Conservation (phyloP, 2,113 vertebrate species). For the Nycticorax nycticorax region DNA sequence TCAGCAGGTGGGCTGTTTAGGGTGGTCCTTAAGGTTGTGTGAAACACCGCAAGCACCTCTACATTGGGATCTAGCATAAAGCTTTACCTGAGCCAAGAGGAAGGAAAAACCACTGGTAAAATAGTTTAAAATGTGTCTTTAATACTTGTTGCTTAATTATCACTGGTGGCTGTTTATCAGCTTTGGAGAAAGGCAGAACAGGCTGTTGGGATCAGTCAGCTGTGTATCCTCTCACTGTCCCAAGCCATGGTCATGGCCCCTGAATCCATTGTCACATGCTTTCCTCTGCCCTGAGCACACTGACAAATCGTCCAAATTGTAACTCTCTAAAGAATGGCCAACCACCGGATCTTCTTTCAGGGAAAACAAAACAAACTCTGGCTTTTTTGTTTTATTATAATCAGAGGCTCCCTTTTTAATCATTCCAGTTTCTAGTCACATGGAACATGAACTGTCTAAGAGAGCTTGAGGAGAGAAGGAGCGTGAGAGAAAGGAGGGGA, state of each 20-base stretch:
- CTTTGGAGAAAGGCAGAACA: background rate
- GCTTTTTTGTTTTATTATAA: conserved; percentile 60
- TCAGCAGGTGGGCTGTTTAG: background rate
- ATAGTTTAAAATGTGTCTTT: background rate
- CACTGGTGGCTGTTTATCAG: background rate
- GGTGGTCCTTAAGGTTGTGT: background rate
- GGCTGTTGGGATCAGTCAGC: background rate
- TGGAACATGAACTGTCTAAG: conserved; percentile 16
- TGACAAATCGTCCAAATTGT: conserved; percentile 57
- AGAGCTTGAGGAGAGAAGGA: background rate
- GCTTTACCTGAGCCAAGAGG: background rate
- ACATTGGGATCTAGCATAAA: background rate
- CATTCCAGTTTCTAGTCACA: conserved; percentile 57
- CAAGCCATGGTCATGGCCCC: conserved; percentile 13
- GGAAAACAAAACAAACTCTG: conserved; percentile 61
- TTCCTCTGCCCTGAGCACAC: conserved; percentile 45
- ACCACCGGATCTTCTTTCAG: conserved; percentile 57
- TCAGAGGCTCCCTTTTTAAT: conserved; percentile 58
- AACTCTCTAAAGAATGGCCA: conserved; percentile 45
- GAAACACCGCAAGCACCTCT: background rate
- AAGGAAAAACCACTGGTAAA: background rate
- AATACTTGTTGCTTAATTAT: background rate
- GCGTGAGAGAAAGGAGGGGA: background rate
- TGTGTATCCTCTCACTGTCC: conserved; percentile 37
- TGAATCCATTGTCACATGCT: conserved; percentile 44